Percentiles rank a stretch among this genome's conserved stretches.
Evolutionary conservation across 2,888 invertebrate genomes (phyloP).

Genomic region (Chironomus riparius): DNA sequence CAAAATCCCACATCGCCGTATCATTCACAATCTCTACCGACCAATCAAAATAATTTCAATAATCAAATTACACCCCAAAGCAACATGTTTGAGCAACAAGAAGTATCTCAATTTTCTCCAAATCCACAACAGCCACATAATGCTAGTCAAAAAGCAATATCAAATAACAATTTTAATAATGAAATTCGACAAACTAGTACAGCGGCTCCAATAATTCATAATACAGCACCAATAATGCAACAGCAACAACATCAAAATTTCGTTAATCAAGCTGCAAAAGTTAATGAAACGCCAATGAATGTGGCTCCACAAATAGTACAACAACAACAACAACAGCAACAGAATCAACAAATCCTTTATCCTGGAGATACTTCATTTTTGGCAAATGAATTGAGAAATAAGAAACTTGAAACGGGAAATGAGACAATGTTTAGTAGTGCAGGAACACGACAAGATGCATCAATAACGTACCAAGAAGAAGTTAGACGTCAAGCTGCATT

Average conservation of each 20-base stretch:
- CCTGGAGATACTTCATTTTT: conserved; percentile 25
- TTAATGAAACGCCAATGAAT: background rate
- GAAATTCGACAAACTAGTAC: conserved; percentile 20
- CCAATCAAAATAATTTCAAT: conserved; percentile 32
- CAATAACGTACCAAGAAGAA: background rate
- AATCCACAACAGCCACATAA: conserved; percentile 28
- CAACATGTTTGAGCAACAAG: conserved; percentile 23
- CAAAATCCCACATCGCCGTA: background rate
- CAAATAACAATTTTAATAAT: background rate
- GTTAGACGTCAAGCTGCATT: background rate
- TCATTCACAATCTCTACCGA: conserved; percentile 33
- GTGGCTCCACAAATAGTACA: background rate
- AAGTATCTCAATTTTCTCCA: conserved; percentile 30
- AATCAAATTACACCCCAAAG: conserved; percentile 28
- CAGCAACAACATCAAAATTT: background rate
- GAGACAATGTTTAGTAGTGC: no score
- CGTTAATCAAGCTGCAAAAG: background rate
- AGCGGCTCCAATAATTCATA: no score
- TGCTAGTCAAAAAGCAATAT: background rate
- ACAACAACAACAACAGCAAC: background rate
- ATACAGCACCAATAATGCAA: background rate
- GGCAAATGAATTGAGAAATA: background rate
- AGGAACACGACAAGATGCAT: background rate
- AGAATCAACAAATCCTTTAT: conserved; percentile 30
- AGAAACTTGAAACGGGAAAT: background rate